Conservation (phyloP, 2,113 vertebrate species). For the Clarias macrocephalus region DNA sequence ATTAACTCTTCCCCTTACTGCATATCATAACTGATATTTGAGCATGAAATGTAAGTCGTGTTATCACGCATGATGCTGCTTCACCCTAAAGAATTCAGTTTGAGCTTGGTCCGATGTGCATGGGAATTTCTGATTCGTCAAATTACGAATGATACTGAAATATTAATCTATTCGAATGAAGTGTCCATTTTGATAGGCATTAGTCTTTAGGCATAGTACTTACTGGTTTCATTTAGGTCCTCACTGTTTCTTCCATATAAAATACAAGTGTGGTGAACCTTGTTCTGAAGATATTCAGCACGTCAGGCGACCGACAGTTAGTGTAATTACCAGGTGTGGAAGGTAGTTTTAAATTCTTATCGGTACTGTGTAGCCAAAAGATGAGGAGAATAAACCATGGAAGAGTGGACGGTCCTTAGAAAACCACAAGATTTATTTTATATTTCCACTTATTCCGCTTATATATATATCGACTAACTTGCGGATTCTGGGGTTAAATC, state of each 20-base stretch:
- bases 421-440: no score
- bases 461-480: no score
- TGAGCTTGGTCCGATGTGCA: background rate
- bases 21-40: background rate
- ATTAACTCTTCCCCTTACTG: background rate
- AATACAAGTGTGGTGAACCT: background rate
- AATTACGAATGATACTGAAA: background rate
- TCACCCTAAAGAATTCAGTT: background rate
- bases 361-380: no score
- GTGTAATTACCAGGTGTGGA: no score
- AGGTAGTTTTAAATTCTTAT: no score
- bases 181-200: background rate
- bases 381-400: no score
- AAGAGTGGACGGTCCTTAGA: no score
- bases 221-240: background rate
- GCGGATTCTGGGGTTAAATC: no score
- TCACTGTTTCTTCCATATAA: background rate
- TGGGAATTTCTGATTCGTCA: background rate
- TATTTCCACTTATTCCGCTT: no score
- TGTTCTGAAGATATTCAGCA: background rate
- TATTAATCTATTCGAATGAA: background rate
- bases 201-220: background rate
- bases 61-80: background rate
- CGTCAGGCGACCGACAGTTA: no score
- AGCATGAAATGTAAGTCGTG: background rate